Percentiles rank a stretch among this genome's conserved stretches.
phyloP scores from a whole-genome alignment of 2,113 vertebrate genomes.

The Lepus europaeus region DNA sequence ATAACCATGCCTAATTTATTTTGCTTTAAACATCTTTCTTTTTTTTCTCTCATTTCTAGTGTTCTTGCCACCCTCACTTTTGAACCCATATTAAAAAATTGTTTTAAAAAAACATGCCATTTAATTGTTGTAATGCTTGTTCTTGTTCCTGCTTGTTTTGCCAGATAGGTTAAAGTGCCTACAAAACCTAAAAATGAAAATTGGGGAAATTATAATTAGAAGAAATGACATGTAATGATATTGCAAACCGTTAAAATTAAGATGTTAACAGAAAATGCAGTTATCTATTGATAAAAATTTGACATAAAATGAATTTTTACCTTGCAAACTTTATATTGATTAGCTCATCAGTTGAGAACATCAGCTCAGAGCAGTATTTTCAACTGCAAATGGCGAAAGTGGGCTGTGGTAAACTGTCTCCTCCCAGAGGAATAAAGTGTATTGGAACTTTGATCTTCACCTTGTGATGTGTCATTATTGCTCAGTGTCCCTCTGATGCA shows the following conservation, averaged over 20 bases:
- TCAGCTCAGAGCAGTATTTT: neutral
- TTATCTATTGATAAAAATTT: neutral
- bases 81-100: neutral
- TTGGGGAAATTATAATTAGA: neutral
- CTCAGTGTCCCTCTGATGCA: neutral
- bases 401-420: neutral
- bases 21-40: neutral
- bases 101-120: neutral
- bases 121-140: neutral
- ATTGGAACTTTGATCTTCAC: neutral
- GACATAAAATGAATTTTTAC: neutral
- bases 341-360: neutral
- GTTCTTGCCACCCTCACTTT: neutral
- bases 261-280: neutral
- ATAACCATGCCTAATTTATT: neutral
- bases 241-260: neutral
- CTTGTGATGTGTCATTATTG: neutral
- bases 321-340: neutral
- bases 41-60: neutral
- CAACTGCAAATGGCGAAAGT: neutral
- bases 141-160: neutral
- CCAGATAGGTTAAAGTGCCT: neutral
- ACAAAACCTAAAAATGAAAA: neutral
- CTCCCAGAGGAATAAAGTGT: neutral
- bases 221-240: neutral